These are phyloP conservation scores for Lophius piscatorius DNA, from an alignment of 2,113 vertebrate genomes.

Conservation along the genomic window DNA sequence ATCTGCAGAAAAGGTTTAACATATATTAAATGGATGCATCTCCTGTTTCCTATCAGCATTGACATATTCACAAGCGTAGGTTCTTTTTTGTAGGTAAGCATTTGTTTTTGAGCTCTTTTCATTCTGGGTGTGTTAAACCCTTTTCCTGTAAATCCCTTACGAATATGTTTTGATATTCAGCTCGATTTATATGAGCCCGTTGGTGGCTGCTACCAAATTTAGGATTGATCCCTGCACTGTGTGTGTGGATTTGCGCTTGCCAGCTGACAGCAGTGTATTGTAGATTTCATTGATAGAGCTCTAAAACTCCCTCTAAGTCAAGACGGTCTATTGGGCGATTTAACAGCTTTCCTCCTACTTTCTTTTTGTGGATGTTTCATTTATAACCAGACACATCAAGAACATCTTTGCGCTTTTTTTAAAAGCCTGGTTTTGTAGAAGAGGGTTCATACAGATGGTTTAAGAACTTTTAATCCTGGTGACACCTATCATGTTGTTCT, in stretches of 20 bases:
- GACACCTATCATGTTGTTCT: slow-evolving; percentile 4
- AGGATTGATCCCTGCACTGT: slow-evolving; percentile 46
- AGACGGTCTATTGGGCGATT: slow-evolving; percentile 50
- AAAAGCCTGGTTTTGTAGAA: slow-evolving; percentile 10
- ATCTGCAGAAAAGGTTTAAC: slow-evolving; percentile 9
- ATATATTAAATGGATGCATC: slow-evolving; percentile 2
- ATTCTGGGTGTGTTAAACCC: slow-evolving; percentile 42
- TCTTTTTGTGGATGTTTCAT: slow-evolving; percentile 41
- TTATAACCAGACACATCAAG: slow-evolving; percentile 20
- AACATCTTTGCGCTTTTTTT: neutral
- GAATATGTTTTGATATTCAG: slow-evolving; percentile 61
- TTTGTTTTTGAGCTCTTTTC: slow-evolving; percentile 8
- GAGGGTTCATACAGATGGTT: slow-evolving; percentile 11
- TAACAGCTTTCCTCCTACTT: slow-evolving; percentile 30
- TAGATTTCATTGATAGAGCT: slow-evolving; percentile 51
- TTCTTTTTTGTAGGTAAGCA: slow-evolving; percentile 15
- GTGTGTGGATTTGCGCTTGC: slow-evolving; percentile 5
- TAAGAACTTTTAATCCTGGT: slow-evolving; percentile 7
- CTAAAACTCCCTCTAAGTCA: slow-evolving; percentile 50
- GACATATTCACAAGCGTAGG: no score
- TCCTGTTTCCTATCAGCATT: slow-evolving; percentile 27
- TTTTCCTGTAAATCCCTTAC: slow-evolving; percentile 47
- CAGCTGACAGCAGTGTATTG: slow-evolving; percentile 52
- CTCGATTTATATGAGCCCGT: slow-evolving; percentile 42
- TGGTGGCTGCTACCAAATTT: slow-evolving; percentile 50